phyloP scores from a whole-genome alignment of 2,797 vertebrate genomes.

The Alfaro cultratus region DNA sequence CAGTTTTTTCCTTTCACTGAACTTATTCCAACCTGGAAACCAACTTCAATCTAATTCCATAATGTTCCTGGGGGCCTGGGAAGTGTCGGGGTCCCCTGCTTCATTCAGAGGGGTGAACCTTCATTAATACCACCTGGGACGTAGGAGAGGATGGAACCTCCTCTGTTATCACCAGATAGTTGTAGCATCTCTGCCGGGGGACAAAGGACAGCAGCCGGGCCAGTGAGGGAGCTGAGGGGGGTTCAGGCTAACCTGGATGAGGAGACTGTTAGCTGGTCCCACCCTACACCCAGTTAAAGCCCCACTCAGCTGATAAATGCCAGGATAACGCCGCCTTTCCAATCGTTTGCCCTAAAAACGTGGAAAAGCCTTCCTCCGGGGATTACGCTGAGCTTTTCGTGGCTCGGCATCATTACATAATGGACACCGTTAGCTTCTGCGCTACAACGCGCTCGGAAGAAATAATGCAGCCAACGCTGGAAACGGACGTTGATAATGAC shows the following conservation, averaged over 20 bases:
- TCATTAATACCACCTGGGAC: neutral
- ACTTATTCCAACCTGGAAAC: neutral
- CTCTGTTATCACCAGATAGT: neutral
- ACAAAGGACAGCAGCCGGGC: constrained; percentile 63
- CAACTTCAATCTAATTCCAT: neutral
- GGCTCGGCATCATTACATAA: constrained; percentile 68
- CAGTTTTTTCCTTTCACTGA: neutral
- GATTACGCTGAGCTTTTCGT: constrained; percentile 45
- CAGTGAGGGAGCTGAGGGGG: constrained; percentile 14
- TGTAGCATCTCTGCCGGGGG: constrained; percentile 11
- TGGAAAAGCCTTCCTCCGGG: neutral
- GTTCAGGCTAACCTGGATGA: constrained; percentile 12
- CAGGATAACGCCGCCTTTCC: neutral
- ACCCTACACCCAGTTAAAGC: neutral
- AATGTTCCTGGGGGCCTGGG: neutral
- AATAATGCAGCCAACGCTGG: constrained; percentile 49
- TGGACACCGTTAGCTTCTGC: constrained; percentile 32
- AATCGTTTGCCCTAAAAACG: neutral
- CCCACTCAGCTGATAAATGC: neutral
- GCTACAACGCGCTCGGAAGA: constrained; percentile 13
- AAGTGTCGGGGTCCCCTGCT: neutral
- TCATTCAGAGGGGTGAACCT: neutral
- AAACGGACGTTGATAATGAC: neutral
- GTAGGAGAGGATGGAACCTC: neutral
- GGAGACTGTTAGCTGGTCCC: neutral